These are phyloP conservation scores for Dasyurus viverrinus DNA, from an alignment of 2,113 vertebrate species.

Conservation along the genomic window DNA sequence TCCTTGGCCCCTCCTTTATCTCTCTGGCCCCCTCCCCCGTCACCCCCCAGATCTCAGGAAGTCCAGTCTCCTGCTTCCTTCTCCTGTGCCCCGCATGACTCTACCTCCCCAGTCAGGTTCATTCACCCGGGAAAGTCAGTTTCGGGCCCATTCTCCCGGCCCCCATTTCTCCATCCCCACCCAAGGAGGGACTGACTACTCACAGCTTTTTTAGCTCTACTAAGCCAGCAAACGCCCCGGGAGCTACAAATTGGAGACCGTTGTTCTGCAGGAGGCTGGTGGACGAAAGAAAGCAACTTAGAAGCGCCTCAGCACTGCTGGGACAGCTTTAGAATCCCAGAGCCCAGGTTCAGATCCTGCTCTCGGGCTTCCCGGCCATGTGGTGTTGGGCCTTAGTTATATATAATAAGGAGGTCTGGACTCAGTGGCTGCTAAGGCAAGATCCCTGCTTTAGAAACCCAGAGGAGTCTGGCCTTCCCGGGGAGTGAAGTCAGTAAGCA, in stretches of 20 bases:
- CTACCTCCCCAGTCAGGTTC: background rate
- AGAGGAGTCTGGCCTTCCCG: background rate
- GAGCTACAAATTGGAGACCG: constrained; percentile 62
- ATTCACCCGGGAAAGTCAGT: background rate
- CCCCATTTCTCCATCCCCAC: background rate
- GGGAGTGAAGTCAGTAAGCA: background rate
- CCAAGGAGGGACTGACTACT: constrained; percentile 12
- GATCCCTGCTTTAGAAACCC: background rate
- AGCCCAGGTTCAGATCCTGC: background rate
- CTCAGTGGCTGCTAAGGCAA: background rate
- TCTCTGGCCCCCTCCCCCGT: background rate
- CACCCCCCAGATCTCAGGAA: background rate
- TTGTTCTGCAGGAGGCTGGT: constrained; percentile 80
- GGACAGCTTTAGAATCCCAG: background rate
- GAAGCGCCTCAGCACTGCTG: too few relatives aligned
- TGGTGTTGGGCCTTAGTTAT: background rate
- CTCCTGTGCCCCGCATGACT: background rate
- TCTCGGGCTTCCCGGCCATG: background rate
- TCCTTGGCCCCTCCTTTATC: background rate
- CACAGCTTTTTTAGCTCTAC: constrained; percentile 69
- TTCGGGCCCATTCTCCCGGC: background rate
- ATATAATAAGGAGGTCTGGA: background rate
- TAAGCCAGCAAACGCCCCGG: constrained; percentile 74
- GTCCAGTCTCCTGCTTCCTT: background rate
- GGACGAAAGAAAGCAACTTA: background rate